Evolutionary conservation across 1,140 invertebrate species (phyloP).

Genomic region (Drosophila nannoptera): DNA sequence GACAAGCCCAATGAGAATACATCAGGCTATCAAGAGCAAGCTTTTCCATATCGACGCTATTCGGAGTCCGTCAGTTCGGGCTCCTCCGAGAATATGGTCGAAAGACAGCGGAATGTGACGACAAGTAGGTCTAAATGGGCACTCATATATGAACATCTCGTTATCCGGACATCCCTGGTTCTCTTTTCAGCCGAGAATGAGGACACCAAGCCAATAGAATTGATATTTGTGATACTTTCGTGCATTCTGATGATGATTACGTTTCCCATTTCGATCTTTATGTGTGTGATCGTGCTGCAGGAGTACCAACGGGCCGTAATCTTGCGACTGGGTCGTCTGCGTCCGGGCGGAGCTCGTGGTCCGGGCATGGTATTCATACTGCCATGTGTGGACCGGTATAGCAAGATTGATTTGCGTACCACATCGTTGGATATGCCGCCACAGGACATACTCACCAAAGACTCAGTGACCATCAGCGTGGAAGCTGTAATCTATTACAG

Average conservation of each 20-base stretch:
- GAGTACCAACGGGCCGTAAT: constrained; percentile 94
- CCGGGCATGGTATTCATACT: constrained; percentile 92
- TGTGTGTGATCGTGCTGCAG: constrained; percentile 84
- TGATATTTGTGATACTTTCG: constrained; percentile 87
- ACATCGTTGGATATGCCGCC: constrained; percentile 80
- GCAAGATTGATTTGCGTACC: constrained; percentile 90
- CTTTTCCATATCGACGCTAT: accelerated
- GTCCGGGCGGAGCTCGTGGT: constrained; percentile 80
- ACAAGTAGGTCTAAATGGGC: constrained; percentile 38
- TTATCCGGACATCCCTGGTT: background rate
- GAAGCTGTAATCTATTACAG: constrained; percentile 95
- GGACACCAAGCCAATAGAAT: constrained; percentile 83
- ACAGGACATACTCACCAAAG: constrained; percentile 90
- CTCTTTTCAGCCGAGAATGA: constrained; percentile 79
- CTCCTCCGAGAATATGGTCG: background rate
- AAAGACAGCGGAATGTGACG: constrained; percentile 41
- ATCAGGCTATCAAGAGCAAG: background rate
- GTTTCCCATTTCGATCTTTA: constrained; percentile 89
- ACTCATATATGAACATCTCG: too few relatives aligned
- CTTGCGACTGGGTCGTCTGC: constrained; percentile 88
- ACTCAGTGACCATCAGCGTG: constrained; percentile 94
- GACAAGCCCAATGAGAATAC: too few relatives aligned
- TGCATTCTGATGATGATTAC: constrained; percentile 88
- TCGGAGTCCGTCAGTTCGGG: constrained; percentile 18
- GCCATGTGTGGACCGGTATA: constrained; percentile 92